Base-by-base conservation (phyloP, 2,797 vertebrate genomes). In the Dendrocincla fuliginosa region DNA sequence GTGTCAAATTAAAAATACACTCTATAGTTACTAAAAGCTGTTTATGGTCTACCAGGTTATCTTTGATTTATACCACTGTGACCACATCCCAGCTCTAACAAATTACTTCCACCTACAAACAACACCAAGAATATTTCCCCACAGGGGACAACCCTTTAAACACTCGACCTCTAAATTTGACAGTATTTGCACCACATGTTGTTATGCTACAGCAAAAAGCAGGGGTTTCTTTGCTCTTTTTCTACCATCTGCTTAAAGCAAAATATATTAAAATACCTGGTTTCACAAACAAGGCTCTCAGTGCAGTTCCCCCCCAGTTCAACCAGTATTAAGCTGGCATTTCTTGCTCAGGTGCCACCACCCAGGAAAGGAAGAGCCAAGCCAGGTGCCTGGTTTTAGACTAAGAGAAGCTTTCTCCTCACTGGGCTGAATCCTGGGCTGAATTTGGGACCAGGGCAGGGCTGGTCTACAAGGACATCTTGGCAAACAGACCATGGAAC, bases 71-170 rank as follows among this genome's bases (percentile, higher is more conserved):
- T 53, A 84, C 39, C 69, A 35, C 78, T 85, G 74, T 60, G 78
- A 65, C 65, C 75, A 88, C 79, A 20, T 24, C 68, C 76, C 60
- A 90, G 27, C 61, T 57, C 46, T 19, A 90, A 89, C 64, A 95
- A 90, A 93, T 89, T 71, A 85, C 61, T 85, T 89, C 56, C 71
- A 83, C 81, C 86, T 82, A 78, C 82, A 93, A 94, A 65, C 83
- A 91, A 8, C 44, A 84, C 39, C 64, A 49, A 85, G 41, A 22
- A 41, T 35, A 68, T 57, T 80, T 90, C 64, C 87, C 95, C 89
- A 76, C 30, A 41, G 64, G 90, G 37, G 39, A 74, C 50, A 89
- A 41, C 41, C 42, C 37, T 89, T 77, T 64, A 93, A 95, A 61
- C 18, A 27, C 39, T 71, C 37, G 6, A 82, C 77, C 74, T 89